Evolutionary conservation across 1,140 invertebrate species (phyloP).

Genomic region (Trichomalopsis sarcophagae): DNA sequence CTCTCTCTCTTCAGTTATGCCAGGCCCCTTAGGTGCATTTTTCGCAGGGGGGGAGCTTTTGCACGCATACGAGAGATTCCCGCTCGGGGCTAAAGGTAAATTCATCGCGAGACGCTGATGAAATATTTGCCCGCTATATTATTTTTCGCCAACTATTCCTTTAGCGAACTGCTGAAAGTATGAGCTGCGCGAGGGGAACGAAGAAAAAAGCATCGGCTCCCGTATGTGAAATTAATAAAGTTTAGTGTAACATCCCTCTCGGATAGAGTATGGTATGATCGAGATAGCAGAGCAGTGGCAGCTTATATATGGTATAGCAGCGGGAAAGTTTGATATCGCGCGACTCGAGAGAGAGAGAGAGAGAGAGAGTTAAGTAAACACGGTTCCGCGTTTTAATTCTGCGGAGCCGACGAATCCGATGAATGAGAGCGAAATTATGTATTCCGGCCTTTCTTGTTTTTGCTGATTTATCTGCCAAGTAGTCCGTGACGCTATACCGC

Average conservation of each 20-base stretch:
- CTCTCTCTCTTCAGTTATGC: constrained; percentile 16
- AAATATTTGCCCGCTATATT: not conserved
- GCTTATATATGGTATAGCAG: no score
- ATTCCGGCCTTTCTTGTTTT: constrained; percentile 1
- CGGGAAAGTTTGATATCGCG: no score
- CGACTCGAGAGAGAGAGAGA: no score
- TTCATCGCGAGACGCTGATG: not conserved
- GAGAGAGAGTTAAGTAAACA: no score
- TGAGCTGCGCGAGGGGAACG: no score
- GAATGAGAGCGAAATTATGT: not conserved
- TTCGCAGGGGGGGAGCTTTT: not conserved
- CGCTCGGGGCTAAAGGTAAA: not conserved
- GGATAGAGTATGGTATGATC: no score
- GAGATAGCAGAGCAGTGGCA: no score
- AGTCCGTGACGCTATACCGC: no score
- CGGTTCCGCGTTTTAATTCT: no score
- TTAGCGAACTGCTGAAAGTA: not conserved
- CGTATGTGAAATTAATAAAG: constrained; percentile 6
- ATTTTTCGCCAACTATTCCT: not conserved
- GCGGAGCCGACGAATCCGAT: not conserved
- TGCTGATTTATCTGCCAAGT: not conserved
- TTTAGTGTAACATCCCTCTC: not conserved
- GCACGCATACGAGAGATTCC: not conserved
- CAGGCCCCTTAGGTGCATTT: not conserved
- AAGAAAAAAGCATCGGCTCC: no score